Evolutionary conservation across 1,140 invertebrate species (phyloP), one percentile per base, ranked within the genome.

Genomic region (Plectus sambesii): DNA sequence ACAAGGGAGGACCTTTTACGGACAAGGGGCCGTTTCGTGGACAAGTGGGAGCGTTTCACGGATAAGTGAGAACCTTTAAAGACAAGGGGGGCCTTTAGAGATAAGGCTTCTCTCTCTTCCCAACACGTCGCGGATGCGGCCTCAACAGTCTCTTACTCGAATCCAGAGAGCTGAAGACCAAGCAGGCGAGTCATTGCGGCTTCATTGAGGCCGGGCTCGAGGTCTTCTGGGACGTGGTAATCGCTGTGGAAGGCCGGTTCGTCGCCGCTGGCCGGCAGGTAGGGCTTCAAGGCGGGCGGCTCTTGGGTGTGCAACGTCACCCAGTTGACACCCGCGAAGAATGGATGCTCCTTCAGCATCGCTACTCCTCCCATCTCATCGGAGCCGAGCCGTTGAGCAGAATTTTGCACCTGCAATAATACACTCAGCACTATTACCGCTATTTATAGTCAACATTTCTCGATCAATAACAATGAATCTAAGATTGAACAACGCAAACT

Each of bases 201-300:
- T 55, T 84, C 81, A 60, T 85, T 81, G 5, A 92, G 74, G 0
- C 87, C 87, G 0, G 87, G 85, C 64, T 87, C 81, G 20, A 87
- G 72, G 65, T 85, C 73, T 37, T 83, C 81, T 2, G 83, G 81
- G 39, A 65, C 41, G 47, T 52, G 50, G 46, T 70, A 73, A 36
- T 72, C 61, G 56, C 74, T 74, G 55, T 76, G 74, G 37, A 82
- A 66, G 49, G 82, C 81, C 1, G 69, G 64, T 63, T 81, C 76
- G 46, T 81, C 80, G 17, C 77, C 78, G 2, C 79, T 81, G 12
- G 83, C 82, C 0, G 85, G 83, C 41, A 88, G 70, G 63, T 85
- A 87, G 0, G 86, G 85, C 62, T 82, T 79, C 29, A 89, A 47
- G 36, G 68, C 57, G 22, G 90, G 90, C 12, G 90, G 85, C 22